These are phyloP conservation scores for Trichechus manatus DNA, from an alignment of 2,113 vertebrate genomes.

Conservation along the genomic window DNA sequence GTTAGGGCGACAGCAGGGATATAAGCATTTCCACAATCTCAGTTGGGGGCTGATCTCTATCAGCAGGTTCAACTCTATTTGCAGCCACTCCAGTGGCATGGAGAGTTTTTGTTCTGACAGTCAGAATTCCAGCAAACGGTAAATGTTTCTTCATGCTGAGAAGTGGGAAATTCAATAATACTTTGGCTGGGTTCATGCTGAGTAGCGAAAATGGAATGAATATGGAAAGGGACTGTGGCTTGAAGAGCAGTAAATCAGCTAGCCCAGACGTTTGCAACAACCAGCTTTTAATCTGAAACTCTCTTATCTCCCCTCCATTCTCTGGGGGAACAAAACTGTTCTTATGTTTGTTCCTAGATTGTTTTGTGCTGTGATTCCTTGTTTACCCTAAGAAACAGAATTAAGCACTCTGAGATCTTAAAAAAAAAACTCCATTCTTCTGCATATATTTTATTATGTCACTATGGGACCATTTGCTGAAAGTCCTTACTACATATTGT, in stretches of 20 bases:
- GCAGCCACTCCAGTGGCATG: conserved; percentile 57
- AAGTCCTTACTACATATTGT: not conserved
- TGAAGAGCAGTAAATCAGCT: conserved; percentile 69
- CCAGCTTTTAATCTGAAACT: conserved; percentile 35
- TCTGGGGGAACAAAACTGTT: conserved; percentile 34
- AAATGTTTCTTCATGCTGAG: conserved; percentile 79
- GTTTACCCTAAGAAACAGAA: conserved; percentile 47
- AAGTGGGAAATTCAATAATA: conserved; percentile 83
- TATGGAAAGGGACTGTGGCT: conserved; percentile 61
- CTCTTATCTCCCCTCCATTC: not conserved
- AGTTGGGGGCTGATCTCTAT: not conserved
- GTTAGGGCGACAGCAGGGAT: not conserved
- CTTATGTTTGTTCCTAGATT: not conserved
- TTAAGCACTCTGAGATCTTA: conserved; percentile 39
- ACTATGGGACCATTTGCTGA: not conserved
- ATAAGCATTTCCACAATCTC: not conserved
- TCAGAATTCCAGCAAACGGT: conserved; percentile 77
- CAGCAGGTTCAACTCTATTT: conserved; percentile 72
- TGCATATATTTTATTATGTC: not conserved
- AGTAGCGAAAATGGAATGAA: conserved; percentile 78
- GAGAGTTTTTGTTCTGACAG: conserved; percentile 69
- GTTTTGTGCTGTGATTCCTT: not conserved
- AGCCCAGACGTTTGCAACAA: conserved; percentile 39
- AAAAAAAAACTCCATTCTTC: not conserved
- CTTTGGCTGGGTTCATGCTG: conserved; percentile 81